phyloP scores from a whole-genome alignment of 2,113 vertebrate species.

The Pseudorasbora parva region DNA sequence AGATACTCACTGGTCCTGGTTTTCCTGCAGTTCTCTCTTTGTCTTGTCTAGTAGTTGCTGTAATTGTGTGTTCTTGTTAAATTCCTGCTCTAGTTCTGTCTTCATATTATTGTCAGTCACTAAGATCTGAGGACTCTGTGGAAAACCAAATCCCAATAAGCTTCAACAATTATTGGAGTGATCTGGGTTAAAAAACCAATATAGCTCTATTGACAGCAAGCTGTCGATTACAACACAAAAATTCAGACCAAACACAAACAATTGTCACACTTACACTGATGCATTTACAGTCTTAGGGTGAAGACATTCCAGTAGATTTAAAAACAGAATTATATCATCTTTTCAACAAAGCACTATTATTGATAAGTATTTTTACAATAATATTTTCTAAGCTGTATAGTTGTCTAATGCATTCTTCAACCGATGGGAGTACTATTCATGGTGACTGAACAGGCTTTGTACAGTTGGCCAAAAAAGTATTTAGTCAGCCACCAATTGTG shows the following conservation, averaged over 20 bases:
- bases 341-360: not conserved
- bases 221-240: not conserved
- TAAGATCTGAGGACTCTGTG: slow-evolving; percentile 62
- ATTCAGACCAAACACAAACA: slow-evolving; percentile 20
- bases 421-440: not conserved
- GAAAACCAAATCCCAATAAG: not conserved
- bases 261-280: slow-evolving; percentile 19
- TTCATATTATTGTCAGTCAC: slow-evolving; percentile 58
- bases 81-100: slow-evolving; percentile 69
- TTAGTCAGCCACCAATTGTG: too few relatives aligned
- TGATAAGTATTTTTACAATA: too few relatives aligned
- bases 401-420: not conserved
- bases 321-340: not conserved
- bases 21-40: slow-evolving; percentile 77
- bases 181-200: not conserved
- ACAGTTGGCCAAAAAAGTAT: too few relatives aligned
- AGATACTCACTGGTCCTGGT: slow-evolving; percentile 80
- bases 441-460: not conserved
- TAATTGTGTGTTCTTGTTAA: slow-evolving; percentile 68
- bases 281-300: not conserved
- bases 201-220: not conserved
- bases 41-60: slow-evolving; percentile 76
- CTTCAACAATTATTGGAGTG: not conserved
- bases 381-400: not conserved
- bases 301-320: not conserved